Evolutionary conservation across 2,797 vertebrate genomes (phyloP).

Genomic region (Acropternis orthonyx): DNA sequence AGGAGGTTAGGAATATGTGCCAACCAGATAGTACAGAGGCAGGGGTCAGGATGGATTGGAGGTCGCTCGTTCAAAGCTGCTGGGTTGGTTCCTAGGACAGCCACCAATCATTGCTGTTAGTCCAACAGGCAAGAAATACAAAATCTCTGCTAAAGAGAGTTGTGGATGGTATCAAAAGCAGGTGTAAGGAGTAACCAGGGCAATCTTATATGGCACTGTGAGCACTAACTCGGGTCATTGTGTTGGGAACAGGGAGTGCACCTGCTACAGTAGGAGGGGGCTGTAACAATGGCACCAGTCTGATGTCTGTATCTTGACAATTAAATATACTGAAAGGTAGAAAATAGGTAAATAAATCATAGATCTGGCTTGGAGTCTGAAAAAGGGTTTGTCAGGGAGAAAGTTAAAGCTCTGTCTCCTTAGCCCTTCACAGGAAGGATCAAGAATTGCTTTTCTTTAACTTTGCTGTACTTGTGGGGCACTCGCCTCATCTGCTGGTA

Average conservation of each 20-base stretch:
- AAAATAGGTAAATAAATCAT: not conserved
- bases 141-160: not conserved
- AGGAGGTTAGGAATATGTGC: not conserved
- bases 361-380: not conserved
- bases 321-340: not conserved
- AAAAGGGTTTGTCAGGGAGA: not conserved
- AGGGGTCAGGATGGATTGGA: not conserved
- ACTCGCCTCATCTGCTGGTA: not conserved
- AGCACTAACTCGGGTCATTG: not conserved
- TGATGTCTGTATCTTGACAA: not conserved
- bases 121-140: not conserved
- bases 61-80: not conserved
- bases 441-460: not conserved
- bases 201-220: not conserved
- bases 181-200: not conserved
- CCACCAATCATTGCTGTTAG: not conserved
- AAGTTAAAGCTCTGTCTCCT: not conserved
- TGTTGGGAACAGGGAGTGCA: not conserved
- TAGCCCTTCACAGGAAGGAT: not conserved
- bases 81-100: not conserved
- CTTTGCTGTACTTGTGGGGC: not conserved
- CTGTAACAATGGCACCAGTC: not conserved
- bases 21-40: not conserved
- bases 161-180: rapidly evolving
- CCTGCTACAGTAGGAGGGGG: not conserved